Evolutionary conservation across 1,140 invertebrate species (phyloP), one percentile per base, ranked within the genome.

Genomic region (Formica exsecta): DNA sequence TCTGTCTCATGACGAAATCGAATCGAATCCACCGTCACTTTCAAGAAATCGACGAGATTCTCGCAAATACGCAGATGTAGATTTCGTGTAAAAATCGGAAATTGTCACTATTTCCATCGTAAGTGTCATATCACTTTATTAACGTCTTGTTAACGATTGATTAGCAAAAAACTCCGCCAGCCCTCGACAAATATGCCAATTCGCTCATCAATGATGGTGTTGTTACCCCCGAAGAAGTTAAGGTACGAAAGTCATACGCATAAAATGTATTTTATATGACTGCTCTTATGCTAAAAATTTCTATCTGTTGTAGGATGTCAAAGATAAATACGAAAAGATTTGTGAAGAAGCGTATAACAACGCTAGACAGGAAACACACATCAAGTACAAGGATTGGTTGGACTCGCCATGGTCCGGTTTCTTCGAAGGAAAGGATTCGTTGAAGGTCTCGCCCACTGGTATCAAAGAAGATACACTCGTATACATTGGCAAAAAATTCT

Each of bases 331-430:
- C 92, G 98, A 99, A 83, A 98, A 99, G 93, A 99, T 99, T 93
- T 99, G 98, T 93, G 99, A 99, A 94, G 99, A 99, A 92, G 98
- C 99, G 0, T 98, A 99, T 92, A 96, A 96, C 51, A 97, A 97
- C 89, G 98, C 99, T 11, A 98, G 98, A 92, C 98, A 98, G 93
- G 98, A 99, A 94, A 99, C 98, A 0, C 98, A 99, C 92, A 98
- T 99, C 86, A 99, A 98, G 91, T 99, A 99, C 95, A 98, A 98
- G 95, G 99, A 99, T 94, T 99, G 99, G 99, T 96, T 99, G 11
- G 99, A 99, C 95, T 99, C 99, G 25, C 99, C 99, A 5, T 99
- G 99, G 99, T 99, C 98, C 74, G 98, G 98, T 75, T 98, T 98
- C 96, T 98, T 98, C 90, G 98, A 98, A 94, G 98, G 98, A 73